Evolutionary conservation across 2,888 invertebrate species (phyloP).

Genomic region (Pammene aurita): DNA sequence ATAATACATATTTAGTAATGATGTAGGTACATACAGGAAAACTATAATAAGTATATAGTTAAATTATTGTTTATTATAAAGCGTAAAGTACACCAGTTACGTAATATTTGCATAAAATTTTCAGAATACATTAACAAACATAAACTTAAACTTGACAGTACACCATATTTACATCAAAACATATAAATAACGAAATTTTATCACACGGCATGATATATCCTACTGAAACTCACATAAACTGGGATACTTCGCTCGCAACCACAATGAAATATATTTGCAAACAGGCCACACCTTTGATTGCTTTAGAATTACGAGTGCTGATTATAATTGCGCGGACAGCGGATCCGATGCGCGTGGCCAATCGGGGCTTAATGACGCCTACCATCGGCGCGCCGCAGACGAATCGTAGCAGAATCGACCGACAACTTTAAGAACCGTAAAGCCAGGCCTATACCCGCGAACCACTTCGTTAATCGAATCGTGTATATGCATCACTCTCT

Average conservation of each 20-base stretch:
- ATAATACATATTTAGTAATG: too few species aligned
- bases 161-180: slow-evolving; percentile 21
- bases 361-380: slow-evolving; percentile 75
- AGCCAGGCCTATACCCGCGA: too few species aligned
- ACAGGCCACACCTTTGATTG: slow-evolving; percentile 76
- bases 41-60: too few species aligned
- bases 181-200: slow-evolving; percentile 24
- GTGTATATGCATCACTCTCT: too few species aligned
- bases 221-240: slow-evolving; percentile 38
- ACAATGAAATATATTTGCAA: slow-evolving; percentile 57
- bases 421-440: neutral
- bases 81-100: too few species aligned
- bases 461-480: too few species aligned
- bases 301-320: slow-evolving; percentile 81
- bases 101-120: too few species aligned
- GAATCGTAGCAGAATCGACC: slow-evolving; percentile 22
- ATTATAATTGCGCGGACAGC: slow-evolving; percentile 82
- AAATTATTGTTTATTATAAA: too few species aligned
- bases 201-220: slow-evolving; percentile 25
- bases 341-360: slow-evolving; percentile 81
- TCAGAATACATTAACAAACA: neutral
- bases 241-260: slow-evolving; percentile 36
- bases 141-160: slow-evolving; percentile 18
- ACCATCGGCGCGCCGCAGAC: slow-evolving; percentile 53
- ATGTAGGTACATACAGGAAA: too few species aligned